These are phyloP conservation scores for Psammodynastes pulverulentus DNA, from an alignment of 2,113 vertebrate species.

Conservation along the genomic window DNA sequence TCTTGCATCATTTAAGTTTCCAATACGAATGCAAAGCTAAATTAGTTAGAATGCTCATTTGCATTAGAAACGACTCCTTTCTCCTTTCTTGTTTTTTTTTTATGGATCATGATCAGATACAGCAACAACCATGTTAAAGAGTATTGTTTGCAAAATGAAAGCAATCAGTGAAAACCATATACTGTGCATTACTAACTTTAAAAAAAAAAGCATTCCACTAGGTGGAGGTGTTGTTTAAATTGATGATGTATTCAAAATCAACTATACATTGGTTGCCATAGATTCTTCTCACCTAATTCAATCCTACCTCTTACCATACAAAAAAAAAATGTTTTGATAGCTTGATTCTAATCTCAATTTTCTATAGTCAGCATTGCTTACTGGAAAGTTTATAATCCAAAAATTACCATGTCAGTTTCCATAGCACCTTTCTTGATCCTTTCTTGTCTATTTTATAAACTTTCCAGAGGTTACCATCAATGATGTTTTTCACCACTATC, in stretches of 20 bases:
- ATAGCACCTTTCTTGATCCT: background rate
- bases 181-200: background rate
- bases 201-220: slow-evolving; percentile 55
- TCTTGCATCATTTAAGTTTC: background rate
- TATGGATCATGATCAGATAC: background rate
- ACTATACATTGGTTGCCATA: background rate
- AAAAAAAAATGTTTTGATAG: slow-evolving; percentile 1
- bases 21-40: background rate
- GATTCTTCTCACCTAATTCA: background rate
- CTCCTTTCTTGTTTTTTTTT: background rate
- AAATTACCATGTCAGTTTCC: background rate
- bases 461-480: slow-evolving; percentile 2
- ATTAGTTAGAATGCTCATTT: background rate
- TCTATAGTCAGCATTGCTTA: slow-evolving; percentile 16
- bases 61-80: background rate
- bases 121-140: background rate
- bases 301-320: background rate
- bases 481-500: background rate
- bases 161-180: background rate
- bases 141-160: background rate
- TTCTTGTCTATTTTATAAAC: background rate
- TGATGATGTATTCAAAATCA: slow-evolving; percentile 12
- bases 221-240: slow-evolving; percentile 72
- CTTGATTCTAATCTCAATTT: background rate
- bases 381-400: rapidly evolving